Percentiles rank a stretch among this genome's conserved stretches.
Evolutionary conservation across 2,888 invertebrate genomes (phyloP).

Genomic region (Drosophila silvestris): DNA sequence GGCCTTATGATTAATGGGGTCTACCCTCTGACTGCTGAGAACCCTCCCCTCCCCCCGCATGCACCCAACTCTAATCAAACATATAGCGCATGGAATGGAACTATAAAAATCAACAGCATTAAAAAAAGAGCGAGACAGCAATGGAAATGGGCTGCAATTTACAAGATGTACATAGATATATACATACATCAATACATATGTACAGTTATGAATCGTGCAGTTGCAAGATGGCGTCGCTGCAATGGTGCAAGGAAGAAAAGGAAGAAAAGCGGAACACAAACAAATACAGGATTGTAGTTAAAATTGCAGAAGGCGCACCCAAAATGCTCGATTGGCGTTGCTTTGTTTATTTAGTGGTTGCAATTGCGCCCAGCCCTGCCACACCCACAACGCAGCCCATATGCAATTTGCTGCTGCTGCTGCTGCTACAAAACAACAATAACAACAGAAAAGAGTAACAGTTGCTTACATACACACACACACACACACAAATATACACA

Average conservation of each 20-base stretch:
- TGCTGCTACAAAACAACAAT: constrained; percentile 54
- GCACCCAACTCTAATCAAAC: constrained; percentile 28
- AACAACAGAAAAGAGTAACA: constrained; percentile 47
- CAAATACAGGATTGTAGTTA: constrained; percentile 37
- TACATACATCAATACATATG: constrained; percentile 13
- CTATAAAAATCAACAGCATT: constrained; percentile 49
- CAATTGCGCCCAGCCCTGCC: constrained; percentile 52
- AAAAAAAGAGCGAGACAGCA: constrained; percentile 23
- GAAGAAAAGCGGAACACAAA: constrained; percentile 29
- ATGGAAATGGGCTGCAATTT: constrained; percentile 34
- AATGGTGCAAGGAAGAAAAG: constrained; percentile 39
- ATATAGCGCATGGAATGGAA: constrained; percentile 25
- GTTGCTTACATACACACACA: constrained; percentile 33
- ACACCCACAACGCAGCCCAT: constrained; percentile 58
- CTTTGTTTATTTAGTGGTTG: constrained; percentile 79
- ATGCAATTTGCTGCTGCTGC: constrained; percentile 64
- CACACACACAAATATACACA: not conserved
- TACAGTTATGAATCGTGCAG: constrained; percentile 38
- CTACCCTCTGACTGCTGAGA: not conserved
- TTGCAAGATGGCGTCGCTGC: constrained; percentile 61
- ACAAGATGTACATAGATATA: constrained; percentile 3
- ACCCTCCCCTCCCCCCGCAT: too few relatives aligned
- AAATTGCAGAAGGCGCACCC: constrained; percentile 47
- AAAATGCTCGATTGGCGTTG: constrained; percentile 19
- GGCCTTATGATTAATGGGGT: constrained; percentile 34